Evolutionary conservation across 2,113 vertebrate species (phyloP).

Genomic region (Mormoops blainvillei): DNA sequence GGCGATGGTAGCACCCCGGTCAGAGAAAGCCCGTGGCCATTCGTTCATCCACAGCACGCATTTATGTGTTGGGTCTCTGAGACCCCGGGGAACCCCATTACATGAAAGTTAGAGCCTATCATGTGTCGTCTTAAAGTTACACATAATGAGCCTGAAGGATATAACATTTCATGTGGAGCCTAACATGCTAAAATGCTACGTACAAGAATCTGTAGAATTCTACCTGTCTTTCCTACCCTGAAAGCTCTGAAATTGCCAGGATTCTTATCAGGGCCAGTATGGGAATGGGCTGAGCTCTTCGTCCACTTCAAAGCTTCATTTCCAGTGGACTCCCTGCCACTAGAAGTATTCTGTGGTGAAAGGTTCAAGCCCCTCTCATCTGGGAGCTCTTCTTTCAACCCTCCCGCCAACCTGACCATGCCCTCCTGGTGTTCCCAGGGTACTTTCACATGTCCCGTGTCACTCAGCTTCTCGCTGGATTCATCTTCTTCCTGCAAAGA

Average conservation of each 20-base stretch:
- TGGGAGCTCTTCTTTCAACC: not conserved
- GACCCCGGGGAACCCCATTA: not conserved
- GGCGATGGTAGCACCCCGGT: fast-evolving
- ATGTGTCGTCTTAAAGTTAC: not conserved
- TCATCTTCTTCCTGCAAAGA: not conserved
- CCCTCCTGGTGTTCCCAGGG: not conserved
- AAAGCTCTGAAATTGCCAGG: not conserved
- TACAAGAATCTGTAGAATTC: not conserved
- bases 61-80: not conserved
- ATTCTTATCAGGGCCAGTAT: not conserved
- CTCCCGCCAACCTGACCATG: no score
- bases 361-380: not conserved
- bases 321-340: not conserved
- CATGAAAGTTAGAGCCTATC: not conserved
- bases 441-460: fast-evolving
- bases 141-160: not conserved
- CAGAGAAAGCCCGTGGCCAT: not conserved
- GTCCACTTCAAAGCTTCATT: not conserved
- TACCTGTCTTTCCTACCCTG: not conserved
- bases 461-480: not conserved
- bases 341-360: not conserved
- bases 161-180: not conserved
- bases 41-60: not conserved
- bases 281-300: not conserved
- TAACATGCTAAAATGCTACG: not conserved